Conservation (phyloP, 2,888 invertebrate genomes). For the Oscheius sp. region DNA sequence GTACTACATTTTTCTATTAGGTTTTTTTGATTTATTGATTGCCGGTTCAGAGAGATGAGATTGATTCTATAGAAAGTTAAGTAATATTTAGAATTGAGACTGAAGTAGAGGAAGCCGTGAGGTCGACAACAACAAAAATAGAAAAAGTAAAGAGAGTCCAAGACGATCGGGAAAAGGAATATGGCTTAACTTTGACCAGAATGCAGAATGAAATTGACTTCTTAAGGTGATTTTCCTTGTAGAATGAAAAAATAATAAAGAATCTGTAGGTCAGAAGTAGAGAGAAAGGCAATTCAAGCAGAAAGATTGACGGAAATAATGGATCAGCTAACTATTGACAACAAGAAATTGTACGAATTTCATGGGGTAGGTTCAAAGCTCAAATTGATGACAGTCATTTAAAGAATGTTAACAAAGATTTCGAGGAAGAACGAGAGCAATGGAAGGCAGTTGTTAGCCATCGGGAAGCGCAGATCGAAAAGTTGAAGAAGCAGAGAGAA, state of each 20-base stretch:
- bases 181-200: slow-evolving; percentile 18
- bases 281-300: neutral
- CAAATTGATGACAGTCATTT: neutral
- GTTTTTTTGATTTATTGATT: too few relatives aligned
- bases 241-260: neutral
- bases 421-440: slow-evolving; percentile 9
- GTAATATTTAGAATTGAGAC: neutral
- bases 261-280: slow-evolving; percentile 22
- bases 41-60: too few relatives aligned
- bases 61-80: too few relatives aligned
- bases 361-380: slow-evolving; percentile 15
- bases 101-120: neutral
- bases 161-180: slow-evolving; percentile 29
- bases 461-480: neutral
- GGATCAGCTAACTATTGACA: slow-evolving; percentile 26
- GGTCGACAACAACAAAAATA: slow-evolving; percentile 11
- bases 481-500: neutral
- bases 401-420: neutral
- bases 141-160: slow-evolving; percentile 27
- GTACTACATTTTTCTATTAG: too few relatives aligned
- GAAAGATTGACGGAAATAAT: slow-evolving; percentile 16
- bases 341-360: slow-evolving; percentile 18
- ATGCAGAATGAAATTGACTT: slow-evolving; percentile 31
- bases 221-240: slow-evolving; percentile 4
- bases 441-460: neutral